Conservation (phyloP, 2,888 invertebrate genomes). For the Sylvicola cinctus region DNA sequence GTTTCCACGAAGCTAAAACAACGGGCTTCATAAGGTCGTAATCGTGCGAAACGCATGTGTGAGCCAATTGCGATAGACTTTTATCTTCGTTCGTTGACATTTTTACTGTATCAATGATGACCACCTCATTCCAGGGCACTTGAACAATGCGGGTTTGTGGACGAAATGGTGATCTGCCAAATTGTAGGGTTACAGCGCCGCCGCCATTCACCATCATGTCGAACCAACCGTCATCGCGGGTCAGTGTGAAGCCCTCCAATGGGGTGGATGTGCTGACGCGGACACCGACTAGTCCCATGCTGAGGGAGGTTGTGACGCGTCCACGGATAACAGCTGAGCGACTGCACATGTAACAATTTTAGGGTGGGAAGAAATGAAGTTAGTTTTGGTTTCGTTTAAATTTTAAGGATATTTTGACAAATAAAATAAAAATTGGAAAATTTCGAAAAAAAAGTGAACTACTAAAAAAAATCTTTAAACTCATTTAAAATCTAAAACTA, state of each 20-base stretch:
- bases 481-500: too few species aligned
- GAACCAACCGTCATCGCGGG: constrained; percentile 87
- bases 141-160: constrained; percentile 73
- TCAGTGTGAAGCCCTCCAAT: constrained; percentile 89
- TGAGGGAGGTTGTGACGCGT: constrained; percentile 74
- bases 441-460: too few species aligned
- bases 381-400: not conserved
- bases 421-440: too few species aligned
- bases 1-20: constrained; percentile 84
- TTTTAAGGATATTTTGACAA: not conserved
- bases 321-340: constrained; percentile 95
- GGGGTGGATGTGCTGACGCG: constrained; percentile 85
- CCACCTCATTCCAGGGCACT: constrained; percentile 96
- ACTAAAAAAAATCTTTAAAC: too few species aligned
- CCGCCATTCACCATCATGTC: constrained; percentile 99
- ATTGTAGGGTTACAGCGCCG: constrained; percentile 85
- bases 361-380: not conserved
- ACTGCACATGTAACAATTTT: constrained; percentile 30
- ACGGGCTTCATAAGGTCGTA: constrained; percentile 87
- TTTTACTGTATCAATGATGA: constrained; percentile 72
- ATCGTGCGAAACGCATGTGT: constrained; percentile 72
- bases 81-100: constrained; percentile 72
- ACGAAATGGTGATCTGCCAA: constrained; percentile 79
- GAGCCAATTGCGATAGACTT: constrained; percentile 37
- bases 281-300: constrained; percentile 87